Base-by-base conservation (phyloP, 2,888 invertebrate species). In the Escarpia spicata region DNA sequence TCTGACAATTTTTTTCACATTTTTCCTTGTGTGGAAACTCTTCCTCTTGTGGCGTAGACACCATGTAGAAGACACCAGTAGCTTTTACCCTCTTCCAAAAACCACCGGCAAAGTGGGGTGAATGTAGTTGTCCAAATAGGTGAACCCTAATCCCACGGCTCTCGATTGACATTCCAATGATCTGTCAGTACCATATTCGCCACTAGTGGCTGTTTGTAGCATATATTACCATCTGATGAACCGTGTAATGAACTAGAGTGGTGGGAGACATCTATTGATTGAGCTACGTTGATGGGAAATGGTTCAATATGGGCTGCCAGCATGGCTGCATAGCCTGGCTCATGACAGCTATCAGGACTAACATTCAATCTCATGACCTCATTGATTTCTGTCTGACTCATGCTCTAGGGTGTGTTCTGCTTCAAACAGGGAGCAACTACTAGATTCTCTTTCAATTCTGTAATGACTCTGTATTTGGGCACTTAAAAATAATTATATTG, bases 351-450 rank as follows among this genome's bases (percentile, higher is more conserved):
- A 75, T 6, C 4, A 75, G n/a, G 75, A 75, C 75, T 75, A 75
- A 75, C 75, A n/a, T 26, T 75, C 75, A 75, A n/a, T 75, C n/a
- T 75, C n/a, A 75, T 75, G 75, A 75, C 75, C 75, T n/a, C n/a
- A 75, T 75, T 75, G 75, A 75, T 75, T 52, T 75, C n/a, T 75
- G 75, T 6, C 75, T 75, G 75, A 19, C n/a, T 19, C n/a, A n/a
- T 75, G 75, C 26, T 4, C 75, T n/a, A 12, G 75, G 75, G n/a
- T 75, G 75, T 75, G 75, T 75, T 75, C 52, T 45, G 10, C 45
- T 75, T 60, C 26, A 19, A 26, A 15, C 75, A 75, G 60, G 60
- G 19, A 75, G 75, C 2, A 75, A 75, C 75, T 26, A 26, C 26
- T 75, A 6, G 15, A 26, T 75, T 19, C 75, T 19, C 26, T 75